Evolutionary conservation across 2,797 vertebrate species (phyloP), one percentile per base, ranked within the genome.

Genomic region (Intellagama lesueurii): DNA sequence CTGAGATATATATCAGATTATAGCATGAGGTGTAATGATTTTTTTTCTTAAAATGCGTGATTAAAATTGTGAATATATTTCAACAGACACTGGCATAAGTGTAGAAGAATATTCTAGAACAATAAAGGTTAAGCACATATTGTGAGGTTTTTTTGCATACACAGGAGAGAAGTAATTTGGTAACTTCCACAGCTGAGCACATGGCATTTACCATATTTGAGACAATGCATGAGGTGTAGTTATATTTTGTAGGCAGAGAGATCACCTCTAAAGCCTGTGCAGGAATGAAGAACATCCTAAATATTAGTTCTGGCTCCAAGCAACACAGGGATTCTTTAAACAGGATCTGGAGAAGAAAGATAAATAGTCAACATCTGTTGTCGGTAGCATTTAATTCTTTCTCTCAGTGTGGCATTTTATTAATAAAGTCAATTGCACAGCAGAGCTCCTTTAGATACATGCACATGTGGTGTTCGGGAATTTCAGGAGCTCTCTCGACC

Each of bases 321-420:
- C 60, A 32, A 68, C 75, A 30, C 30, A 70, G 84, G 26, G 49
- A 35, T 72, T 83, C 52, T 72, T 52, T 66, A 79, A n/a, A 30
- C n/a, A 66, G 44, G 35, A 86, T n/a, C 49, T 32, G 8, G 28
- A 87, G 76, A 68, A 85, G 81, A 47, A 32, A 80, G 68, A 30
- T 83, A 89, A 83, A 84, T 73, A 87, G n/a, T 66, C 84, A 73
- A 75, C 87, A 81, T 91, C 85, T 84, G 75, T 78, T 73, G 32
- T 83, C 68, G 83, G 56, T 80, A 89, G 35, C 28, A 12, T 69
- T 88, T 86, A 70, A 52, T 28, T 73, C 40, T 83, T 79, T 44
- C 87, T 52, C 26, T 49, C 68, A 75, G 7, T 79, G 56, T n/a
- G 14, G 69, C 40, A 80, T 83, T 91, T 89, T 56, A 68, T 87